phyloP scores from a whole-genome alignment of 2,113 vertebrate species.

The Erythrocercus mccallii region DNA sequence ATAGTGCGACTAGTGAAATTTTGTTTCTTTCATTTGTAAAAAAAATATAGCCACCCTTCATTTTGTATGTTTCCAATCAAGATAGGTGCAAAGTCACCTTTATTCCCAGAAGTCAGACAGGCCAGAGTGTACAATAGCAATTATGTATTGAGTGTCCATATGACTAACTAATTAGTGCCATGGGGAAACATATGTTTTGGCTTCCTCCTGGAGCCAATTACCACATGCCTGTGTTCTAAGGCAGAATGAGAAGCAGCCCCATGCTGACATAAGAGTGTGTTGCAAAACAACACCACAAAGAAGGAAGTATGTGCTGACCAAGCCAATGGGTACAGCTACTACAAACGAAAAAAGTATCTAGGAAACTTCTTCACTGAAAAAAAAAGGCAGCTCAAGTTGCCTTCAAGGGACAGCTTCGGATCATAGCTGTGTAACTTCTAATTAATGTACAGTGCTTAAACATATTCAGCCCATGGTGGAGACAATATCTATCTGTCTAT shows the following conservation, averaged over 20 bases:
- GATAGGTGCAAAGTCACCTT: neutral
- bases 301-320: neutral
- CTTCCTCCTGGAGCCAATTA: slow-evolving; percentile 39
- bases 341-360: neutral
- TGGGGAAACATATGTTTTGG: slow-evolving; percentile 34
- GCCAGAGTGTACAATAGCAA: neutral
- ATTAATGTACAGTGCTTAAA: neutral
- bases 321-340: neutral
- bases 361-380: neutral
- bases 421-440: neutral
- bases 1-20: neutral
- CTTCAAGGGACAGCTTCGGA: neutral
- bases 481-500: neutral
- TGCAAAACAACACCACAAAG: neutral
- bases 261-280: neutral
- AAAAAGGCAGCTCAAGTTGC: neutral
- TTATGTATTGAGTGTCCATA: neutral
- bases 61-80: neutral
- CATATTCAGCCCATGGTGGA: neutral
- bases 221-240: neutral
- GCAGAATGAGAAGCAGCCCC: neutral
- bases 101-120: slow-evolving; percentile 19
- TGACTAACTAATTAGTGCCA: slow-evolving; percentile 32
- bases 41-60: neutral
- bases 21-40: neutral